Evolutionary conservation across 2,888 invertebrate species (phyloP).

Genomic region (Pseudanteris insignis): DNA sequence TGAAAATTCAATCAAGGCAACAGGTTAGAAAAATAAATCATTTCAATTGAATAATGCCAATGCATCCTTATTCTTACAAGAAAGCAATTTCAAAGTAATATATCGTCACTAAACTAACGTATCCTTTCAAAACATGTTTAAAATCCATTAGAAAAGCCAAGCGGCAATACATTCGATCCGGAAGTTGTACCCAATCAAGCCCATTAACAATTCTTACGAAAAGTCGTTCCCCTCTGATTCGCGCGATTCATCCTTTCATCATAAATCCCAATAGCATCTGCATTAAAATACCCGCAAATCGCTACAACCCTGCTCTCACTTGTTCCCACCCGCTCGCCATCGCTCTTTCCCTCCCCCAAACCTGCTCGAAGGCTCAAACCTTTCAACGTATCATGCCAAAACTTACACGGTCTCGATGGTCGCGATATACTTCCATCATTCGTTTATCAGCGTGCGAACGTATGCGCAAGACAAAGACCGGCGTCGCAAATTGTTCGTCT

Average conservation of each 20-base stretch:
- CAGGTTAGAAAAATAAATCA: no score
- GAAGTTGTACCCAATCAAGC: conserved; percentile 6
- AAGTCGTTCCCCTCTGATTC: conserved; percentile 4
- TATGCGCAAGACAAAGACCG: conserved; percentile 2
- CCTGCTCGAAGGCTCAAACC: background rate
- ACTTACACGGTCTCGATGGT: conserved; percentile 12
- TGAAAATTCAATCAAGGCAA: no score
- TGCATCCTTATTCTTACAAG: background rate
- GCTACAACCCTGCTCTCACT: conserved; percentile 19
- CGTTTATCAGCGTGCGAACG: conserved; percentile 11
- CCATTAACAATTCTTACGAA: conserved; percentile 5
- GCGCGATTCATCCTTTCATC: background rate
- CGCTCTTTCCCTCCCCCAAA: background rate
- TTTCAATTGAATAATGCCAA: no score
- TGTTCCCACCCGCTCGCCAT: background rate
- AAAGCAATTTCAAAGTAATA: background rate
- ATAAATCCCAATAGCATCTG: conserved; percentile 16
- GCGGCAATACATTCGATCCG: conserved; percentile 5
- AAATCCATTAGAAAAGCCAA: conserved; percentile 2
- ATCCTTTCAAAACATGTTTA: conserved; percentile 7
- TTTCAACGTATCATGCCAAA: conserved; percentile 15
- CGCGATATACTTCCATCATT: conserved; percentile 21
- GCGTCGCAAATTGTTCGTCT: background rate
- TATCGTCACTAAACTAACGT: conserved; percentile 4
- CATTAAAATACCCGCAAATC: conserved; percentile 26